Base-by-base conservation (phyloP, 2,888 invertebrate genomes). In the Cyaniris semiargus region DNA sequence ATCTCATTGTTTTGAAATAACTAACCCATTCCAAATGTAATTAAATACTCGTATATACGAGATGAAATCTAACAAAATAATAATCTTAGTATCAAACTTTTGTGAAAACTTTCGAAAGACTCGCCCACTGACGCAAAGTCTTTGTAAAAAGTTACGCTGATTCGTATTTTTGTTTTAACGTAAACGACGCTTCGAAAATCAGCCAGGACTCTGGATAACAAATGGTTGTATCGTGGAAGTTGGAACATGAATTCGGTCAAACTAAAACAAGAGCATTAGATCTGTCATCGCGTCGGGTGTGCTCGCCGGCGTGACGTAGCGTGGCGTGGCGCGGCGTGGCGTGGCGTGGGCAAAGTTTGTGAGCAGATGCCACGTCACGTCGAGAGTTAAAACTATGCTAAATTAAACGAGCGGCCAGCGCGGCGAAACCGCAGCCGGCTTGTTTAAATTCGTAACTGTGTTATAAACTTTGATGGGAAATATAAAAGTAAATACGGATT, bases 351-450 rank as follows among this genome's bases (percentile, higher is more conserved):
- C 72, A 79, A 78, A 81, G 77, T 81, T 82, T 76, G 75, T 76
- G 78, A 78, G 77, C 79, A 81, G 78, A 80, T 79, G 79, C 79
- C 79, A 76, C 78, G 77, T 78, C 76, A 79, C 79, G 78, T 78
- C 74, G 78, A 60, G 78, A 76, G 75, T 79, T 80, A 81, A 81
- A 83, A 81, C 83, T 82, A 82, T 82, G 81, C 80, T 80, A 80
- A 82, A 82, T 82, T 81, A 82, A 83, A 81, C 81, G 78, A 38
- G 71, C 70, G 58, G 56, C 44, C 38, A 38, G n/a, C 70, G 18
- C 21, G 7, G 34, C 71, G 58, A 76, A 71, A 71, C 71, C 76
- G 38, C 76, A 58, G 38, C 71, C 56, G 38, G 76, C 70, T 56
- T 58, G 72, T 77, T 77, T 56, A 15, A 70, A 76, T 71, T 56